phyloP scores from a whole-genome alignment of 2,113 vertebrate species.

The Beaufortia kweichowensis region DNA sequence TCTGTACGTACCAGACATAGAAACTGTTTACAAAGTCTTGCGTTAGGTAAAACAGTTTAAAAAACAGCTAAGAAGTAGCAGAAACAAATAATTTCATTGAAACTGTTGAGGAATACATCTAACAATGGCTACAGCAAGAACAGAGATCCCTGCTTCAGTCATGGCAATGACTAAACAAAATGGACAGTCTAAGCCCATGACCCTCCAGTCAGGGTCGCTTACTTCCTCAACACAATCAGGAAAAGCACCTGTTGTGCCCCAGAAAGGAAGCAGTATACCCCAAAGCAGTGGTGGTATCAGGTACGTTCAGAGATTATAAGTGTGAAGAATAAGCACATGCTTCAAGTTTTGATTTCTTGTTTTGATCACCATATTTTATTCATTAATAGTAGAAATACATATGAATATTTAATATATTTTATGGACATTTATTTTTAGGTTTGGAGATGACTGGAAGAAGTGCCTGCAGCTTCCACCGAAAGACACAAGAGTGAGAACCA shows the following conservation, averaged over 20 bases:
- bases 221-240: slow-evolving; percentile 54
- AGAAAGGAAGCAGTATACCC: slow-evolving; percentile 64
- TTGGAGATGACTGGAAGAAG: slow-evolving; percentile 77
- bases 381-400: too few relatives aligned
- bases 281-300: slow-evolving; percentile 70
- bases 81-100: slow-evolving; percentile 15
- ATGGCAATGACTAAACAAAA: slow-evolving; percentile 69
- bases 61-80: slow-evolving; percentile 22
- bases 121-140: slow-evolving; percentile 73
- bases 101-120: slow-evolving; percentile 28
- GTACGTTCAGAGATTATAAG: slow-evolving; percentile 47
- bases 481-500: slow-evolving; percentile 70
- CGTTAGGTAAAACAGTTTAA: slow-evolving; percentile 24
- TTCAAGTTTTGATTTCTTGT: not conserved
- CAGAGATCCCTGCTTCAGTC: slow-evolving; percentile 67
- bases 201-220: slow-evolving; percentile 55
- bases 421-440: slow-evolving; percentile 52
- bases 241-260: slow-evolving; percentile 42
- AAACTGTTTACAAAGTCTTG: slow-evolving; percentile 52
- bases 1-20: slow-evolving; percentile 54
- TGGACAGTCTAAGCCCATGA: slow-evolving; percentile 61
- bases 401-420: too few relatives aligned
- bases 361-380: too few relatives aligned
- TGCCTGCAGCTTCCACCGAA: slow-evolving; percentile 71
- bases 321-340: not conserved